These are phyloP conservation scores for Oenanthe oenanthe DNA, from an alignment of 2,113 vertebrate species.

Conservation along the genomic window DNA sequence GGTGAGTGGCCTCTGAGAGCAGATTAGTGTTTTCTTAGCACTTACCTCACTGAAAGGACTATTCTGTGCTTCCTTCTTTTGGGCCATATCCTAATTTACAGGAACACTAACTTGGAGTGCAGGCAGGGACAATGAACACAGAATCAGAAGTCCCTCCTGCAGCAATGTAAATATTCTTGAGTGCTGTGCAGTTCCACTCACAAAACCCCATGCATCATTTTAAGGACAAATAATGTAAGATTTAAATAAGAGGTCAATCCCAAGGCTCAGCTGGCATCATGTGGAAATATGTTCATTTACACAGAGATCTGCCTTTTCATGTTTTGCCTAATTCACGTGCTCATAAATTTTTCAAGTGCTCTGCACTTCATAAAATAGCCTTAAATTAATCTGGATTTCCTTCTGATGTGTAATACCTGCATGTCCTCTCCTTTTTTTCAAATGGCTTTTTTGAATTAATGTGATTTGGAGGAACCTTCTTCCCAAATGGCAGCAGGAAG, in stretches of 20 bases:
- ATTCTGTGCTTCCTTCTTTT: background rate
- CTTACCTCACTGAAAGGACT: background rate
- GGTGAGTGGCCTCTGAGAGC: background rate
- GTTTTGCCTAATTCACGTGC: background rate
- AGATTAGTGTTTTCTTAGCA: background rate
- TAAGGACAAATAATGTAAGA: background rate
- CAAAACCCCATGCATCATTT: background rate
- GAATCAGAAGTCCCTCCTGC: background rate
- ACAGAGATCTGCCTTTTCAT: rapidly evolving
- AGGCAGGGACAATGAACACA: background rate
- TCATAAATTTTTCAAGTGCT: background rate
- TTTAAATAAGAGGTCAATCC: background rate
- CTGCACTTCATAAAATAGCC: background rate
- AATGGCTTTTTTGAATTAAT: background rate
- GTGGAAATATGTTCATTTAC: background rate
- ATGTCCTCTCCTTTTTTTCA: background rate
- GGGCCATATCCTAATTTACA: background rate
- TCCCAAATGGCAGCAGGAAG: background rate
- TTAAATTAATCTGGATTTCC: background rate
- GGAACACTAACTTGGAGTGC: background rate
- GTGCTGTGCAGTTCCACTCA: background rate
- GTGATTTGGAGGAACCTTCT: background rate
- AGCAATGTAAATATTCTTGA: background rate
- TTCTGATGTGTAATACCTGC: background rate
- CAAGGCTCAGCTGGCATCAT: background rate